These are phyloP conservation scores for Hemichromis elongatus DNA, from an alignment of 2,113 vertebrate species.

Conservation along the genomic window DNA sequence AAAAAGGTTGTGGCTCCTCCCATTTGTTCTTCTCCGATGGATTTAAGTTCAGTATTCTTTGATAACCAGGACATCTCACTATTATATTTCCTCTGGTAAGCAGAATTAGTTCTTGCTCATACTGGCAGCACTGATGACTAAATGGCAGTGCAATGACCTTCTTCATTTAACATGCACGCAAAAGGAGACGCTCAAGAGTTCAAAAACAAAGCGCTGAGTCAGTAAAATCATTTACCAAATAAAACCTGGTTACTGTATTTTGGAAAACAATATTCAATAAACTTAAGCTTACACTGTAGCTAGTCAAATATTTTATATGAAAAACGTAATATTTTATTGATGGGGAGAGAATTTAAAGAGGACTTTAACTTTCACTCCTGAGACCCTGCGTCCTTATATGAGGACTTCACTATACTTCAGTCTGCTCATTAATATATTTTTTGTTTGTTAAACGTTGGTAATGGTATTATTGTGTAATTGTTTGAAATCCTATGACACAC, in stretches of 20 bases:
- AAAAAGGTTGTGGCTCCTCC: not conserved
- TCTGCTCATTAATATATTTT: not conserved
- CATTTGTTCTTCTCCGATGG: not conserved
- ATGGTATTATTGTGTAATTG: not conserved
- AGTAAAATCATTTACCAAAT: conserved; percentile 23
- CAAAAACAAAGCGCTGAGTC: conserved; percentile 33
- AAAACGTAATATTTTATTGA: not conserved
- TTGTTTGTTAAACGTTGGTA: not conserved
- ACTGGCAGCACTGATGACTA: not conserved
- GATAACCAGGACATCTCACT: not conserved
- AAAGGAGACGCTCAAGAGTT: conserved; percentile 4
- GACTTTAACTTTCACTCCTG: not conserved
- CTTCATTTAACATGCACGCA: conserved; percentile 32
- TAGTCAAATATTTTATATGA: not conserved
- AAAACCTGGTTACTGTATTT: not conserved
- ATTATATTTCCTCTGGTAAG: not conserved
- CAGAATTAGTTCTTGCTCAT: conserved; percentile 10
- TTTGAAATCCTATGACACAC: not conserved
- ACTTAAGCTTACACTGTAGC: not conserved
- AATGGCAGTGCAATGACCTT: conserved; percentile 20
- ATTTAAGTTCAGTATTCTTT: not conserved
- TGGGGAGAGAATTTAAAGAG: not conserved
- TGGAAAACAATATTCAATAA: not conserved
- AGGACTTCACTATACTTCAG: not conserved
- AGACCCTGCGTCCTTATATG: not conserved